Percentiles rank a stretch among this genome's conserved stretches.
Evolutionary conservation across 2,113 vertebrate species (phyloP).

Genomic region (Pelusios castaneus): DNA sequence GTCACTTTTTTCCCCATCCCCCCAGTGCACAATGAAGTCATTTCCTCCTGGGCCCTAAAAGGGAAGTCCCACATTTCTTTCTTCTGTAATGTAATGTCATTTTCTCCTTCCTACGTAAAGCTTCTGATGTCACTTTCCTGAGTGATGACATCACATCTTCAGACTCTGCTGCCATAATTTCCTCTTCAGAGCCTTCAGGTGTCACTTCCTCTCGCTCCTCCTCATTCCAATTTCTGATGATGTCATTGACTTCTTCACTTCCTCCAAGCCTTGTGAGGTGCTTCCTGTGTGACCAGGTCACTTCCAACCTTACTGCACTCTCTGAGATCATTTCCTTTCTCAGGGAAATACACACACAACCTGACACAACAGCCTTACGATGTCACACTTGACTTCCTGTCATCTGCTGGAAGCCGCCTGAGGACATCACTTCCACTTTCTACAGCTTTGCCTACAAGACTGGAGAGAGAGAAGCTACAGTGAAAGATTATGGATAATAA

Average conservation of each 20-base stretch:
- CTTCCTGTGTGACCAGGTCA: too few relatives aligned
- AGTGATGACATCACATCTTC: too few relatives aligned
- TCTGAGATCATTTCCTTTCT: neutral
- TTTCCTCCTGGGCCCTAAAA: neutral
- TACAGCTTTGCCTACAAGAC: too few relatives aligned
- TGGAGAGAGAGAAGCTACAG: neutral
- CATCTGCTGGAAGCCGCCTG: neutral
- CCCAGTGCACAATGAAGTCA: neutral
- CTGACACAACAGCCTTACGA: neutral
- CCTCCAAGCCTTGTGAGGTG: neutral
- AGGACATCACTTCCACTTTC: neutral
- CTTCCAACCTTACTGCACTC: neutral
- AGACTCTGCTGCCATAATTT: neutral
- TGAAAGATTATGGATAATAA: neutral
- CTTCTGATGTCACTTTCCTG: neutral
- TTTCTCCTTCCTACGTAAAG: neutral
- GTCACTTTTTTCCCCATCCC: neutral
- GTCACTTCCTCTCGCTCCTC: neutral
- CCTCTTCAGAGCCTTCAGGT: neutral
- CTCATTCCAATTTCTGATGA: neutral
- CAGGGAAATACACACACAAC: neutral
- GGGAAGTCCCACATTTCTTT: neutral
- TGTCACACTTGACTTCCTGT: neutral
- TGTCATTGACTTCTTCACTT: neutral
- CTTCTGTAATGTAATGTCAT: neutral